A percentile compares a stretch with the other conserved stretches of the same genome.
phyloP scores from a whole-genome alignment of 2,797 vertebrate species.

The Masticophis lateralis region DNA sequence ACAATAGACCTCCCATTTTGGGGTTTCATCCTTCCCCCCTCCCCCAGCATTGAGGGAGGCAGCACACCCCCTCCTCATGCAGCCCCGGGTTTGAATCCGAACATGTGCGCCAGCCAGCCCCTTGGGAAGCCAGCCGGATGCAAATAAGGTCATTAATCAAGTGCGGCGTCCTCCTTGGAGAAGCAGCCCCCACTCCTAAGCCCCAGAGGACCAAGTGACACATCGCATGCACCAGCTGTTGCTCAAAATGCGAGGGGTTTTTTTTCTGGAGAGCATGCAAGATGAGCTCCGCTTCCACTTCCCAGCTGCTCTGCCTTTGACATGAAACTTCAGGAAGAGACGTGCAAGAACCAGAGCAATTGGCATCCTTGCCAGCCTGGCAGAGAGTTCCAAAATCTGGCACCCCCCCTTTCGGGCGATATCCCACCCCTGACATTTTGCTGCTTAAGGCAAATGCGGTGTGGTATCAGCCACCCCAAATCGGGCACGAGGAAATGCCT shows the following conservation, averaged over 20 bases:
- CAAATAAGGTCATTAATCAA: conserved; percentile 64
- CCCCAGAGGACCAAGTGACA: conserved; percentile 8
- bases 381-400: background rate
- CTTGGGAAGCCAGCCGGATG: conserved; percentile 52
- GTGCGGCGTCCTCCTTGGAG: conserved; percentile 45
- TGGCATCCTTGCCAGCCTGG: conserved; percentile 27
- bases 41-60: background rate
- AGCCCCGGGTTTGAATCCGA: background rate
- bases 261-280: background rate
- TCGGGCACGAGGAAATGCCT: background rate
- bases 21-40: background rate
- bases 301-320: conserved; percentile 44
- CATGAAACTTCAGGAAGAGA: conserved; percentile 35
- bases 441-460: background rate
- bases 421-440: background rate
- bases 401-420: rapidly evolving
- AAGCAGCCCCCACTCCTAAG: background rate
- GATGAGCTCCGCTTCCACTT: background rate
- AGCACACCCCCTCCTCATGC: background rate
- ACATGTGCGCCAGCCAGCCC: conserved; percentile 44
- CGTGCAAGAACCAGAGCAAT: conserved; percentile 33
- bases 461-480: background rate
- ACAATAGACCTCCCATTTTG: background rate
- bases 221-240: conserved; percentile 47
- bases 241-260: background rate